Conservation (phyloP, 1,140 invertebrate species). For the Catajapyx aquilonaris region DNA sequence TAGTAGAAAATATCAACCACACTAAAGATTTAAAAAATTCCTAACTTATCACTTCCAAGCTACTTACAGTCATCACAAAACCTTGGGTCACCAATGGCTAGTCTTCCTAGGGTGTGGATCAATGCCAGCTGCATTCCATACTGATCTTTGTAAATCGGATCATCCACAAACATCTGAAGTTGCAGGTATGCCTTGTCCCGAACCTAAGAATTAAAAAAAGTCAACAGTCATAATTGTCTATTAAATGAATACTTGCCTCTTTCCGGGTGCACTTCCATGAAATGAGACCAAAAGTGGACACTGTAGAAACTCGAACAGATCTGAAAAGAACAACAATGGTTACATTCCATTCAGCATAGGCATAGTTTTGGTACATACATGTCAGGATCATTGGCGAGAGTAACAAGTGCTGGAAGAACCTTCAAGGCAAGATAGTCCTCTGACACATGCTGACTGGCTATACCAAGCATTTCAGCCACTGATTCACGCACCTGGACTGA, state of each 20-base stretch:
- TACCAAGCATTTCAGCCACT: constrained; percentile 35
- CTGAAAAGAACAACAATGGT: constrained; percentile 26
- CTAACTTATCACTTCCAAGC: no score
- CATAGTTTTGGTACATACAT: constrained; percentile 26
- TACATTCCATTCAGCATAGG: no score
- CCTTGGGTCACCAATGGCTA: constrained; percentile 23
- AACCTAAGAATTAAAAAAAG: constrained; percentile 21
- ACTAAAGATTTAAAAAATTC: no score
- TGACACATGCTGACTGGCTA: constrained; percentile 29
- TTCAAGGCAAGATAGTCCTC: constrained; percentile 32
- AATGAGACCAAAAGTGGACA: constrained; percentile 39
- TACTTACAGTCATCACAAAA: constrained; percentile 28
- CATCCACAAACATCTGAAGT: constrained; percentile 38
- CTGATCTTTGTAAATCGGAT: constrained; percentile 25
- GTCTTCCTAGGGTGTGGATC: constrained; percentile 20
- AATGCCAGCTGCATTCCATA: constrained; percentile 21
- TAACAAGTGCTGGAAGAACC: constrained; percentile 44
- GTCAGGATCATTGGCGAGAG: constrained; percentile 43
- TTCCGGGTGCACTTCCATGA: constrained; percentile 31
- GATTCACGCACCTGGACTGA: constrained; percentile 32
- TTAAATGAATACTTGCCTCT: constrained; percentile 19
- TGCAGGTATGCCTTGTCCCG: constrained; percentile 48
- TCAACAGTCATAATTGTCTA: neutral
- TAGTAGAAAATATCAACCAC: no score
- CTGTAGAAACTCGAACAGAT: constrained; percentile 35